Percentiles rank a stretch among this genome's conserved stretches.
Conservation (phyloP, 2,888 invertebrate genomes). For the Vanessa cardui region DNA sequence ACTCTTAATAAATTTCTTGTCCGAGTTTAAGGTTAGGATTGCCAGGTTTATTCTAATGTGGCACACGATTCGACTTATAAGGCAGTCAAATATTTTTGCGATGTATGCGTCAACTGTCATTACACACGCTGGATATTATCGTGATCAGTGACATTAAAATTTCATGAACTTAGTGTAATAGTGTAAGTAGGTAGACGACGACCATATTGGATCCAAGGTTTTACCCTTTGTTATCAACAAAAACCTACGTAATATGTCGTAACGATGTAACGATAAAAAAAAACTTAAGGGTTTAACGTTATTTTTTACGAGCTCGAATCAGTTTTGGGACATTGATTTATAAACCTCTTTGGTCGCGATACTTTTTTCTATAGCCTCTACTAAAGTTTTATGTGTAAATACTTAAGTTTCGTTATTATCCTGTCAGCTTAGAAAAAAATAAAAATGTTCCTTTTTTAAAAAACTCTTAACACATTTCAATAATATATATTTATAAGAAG, state of each 20-base stretch:
- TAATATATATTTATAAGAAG: too few species aligned
- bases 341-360: constrained; percentile 9
- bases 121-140: constrained; percentile 21
- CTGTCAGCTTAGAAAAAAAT: not conserved
- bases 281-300: constrained; percentile 27
- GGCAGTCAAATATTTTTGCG: not conserved
- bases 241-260: constrained; percentile 19
- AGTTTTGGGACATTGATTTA: constrained; percentile 34
- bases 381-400: constrained; percentile 13
- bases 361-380: constrained; percentile 26
- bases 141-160: constrained; percentile 18
- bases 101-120: constrained; percentile 25
- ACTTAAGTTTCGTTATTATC: not conserved
- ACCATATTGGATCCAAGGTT: constrained; percentile 15
- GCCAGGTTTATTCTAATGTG: too few species aligned
- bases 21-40: too few species aligned
- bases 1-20: too few species aligned
- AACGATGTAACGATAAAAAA: constrained; percentile 23
- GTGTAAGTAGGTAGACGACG: constrained; percentile 5
- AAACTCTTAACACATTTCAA: too few species aligned
- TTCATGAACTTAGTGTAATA: constrained; percentile 15
- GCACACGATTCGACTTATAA: too few species aligned
- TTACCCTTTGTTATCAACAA: not conserved
- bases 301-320: constrained; percentile 32
- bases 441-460: too few species aligned